These are phyloP conservation scores for Caretta caretta DNA, from an alignment of 2,113 vertebrate species.

Conservation along the genomic window DNA sequence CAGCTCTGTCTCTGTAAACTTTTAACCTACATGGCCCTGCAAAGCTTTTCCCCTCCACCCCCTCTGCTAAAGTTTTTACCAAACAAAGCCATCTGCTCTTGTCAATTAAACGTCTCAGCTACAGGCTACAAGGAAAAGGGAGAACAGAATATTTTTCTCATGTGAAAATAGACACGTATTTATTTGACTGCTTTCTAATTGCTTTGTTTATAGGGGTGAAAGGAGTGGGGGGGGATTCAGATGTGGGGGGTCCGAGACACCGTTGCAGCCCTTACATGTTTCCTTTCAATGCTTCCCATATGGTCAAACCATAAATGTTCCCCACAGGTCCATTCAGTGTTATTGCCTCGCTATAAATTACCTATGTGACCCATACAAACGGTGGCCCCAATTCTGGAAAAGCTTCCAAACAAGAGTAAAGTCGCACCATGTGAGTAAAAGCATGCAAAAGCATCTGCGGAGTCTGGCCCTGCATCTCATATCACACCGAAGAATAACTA, in stretches of 20 bases:
- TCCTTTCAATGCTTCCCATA: neutral
- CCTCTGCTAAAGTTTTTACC: neutral
- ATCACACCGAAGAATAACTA: no score
- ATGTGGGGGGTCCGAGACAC: fast-evolving
- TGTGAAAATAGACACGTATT: constrained; percentile 68
- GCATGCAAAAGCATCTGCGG: neutral
- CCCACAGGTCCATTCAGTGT: neutral
- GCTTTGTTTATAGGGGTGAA: neutral
- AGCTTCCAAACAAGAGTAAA: neutral
- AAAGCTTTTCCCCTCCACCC: constrained; percentile 44
- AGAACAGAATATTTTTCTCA: constrained; percentile 37
- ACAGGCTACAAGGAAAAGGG: constrained; percentile 1
- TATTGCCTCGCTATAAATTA: neutral
- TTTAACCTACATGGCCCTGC: constrained; percentile 53
- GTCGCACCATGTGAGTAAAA: neutral
- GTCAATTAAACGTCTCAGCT: constrained; percentile 60
- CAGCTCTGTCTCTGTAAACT: constrained; percentile 28
- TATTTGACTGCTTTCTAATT: constrained; percentile 10
- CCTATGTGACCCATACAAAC: no score
- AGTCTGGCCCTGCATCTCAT: neutral
- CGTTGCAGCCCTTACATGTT: neutral
- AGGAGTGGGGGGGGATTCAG: neutral
- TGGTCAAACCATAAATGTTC: neutral
- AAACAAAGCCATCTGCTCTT: constrained; percentile 75
- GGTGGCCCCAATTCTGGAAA: neutral